A percentile compares a stretch with the other conserved stretches of the same genome.
phyloP scores from a whole-genome alignment of 2,113 vertebrate species.

The Zosterops borbonicus region DNA sequence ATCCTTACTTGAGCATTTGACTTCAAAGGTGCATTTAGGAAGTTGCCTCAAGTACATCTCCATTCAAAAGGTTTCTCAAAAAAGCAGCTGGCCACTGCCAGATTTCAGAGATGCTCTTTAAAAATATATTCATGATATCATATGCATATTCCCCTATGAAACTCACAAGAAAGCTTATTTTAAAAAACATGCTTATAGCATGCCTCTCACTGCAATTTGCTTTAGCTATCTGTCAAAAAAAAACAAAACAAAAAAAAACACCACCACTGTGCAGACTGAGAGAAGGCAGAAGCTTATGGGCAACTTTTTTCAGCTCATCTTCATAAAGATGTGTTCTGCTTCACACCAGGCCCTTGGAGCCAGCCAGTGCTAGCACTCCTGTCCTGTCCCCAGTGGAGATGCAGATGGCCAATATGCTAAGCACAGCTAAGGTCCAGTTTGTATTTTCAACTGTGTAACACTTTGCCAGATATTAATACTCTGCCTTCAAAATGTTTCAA shows the following conservation, averaged over 20 bases:
- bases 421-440: background rate
- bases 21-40: background rate
- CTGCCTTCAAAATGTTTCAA: background rate
- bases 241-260: background rate
- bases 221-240: background rate
- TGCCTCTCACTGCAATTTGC: background rate
- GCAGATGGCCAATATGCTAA: background rate
- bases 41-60: background rate
- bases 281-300: fast-evolving
- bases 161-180: background rate
- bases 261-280: background rate
- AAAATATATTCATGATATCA: background rate
- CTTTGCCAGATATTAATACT: background rate
- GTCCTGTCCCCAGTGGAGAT: background rate
- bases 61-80: background rate
- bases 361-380: background rate
- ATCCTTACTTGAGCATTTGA: background rate
- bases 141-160: background rate
- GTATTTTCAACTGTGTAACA: background rate
- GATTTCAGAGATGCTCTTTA: background rate
- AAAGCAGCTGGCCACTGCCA: background rate
- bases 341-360: background rate
- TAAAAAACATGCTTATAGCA: background rate
- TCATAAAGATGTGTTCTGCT: background rate
- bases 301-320: background rate